Conservation (phyloP, 2,113 vertebrate genomes). For the Halcyon malimbica region DNA sequence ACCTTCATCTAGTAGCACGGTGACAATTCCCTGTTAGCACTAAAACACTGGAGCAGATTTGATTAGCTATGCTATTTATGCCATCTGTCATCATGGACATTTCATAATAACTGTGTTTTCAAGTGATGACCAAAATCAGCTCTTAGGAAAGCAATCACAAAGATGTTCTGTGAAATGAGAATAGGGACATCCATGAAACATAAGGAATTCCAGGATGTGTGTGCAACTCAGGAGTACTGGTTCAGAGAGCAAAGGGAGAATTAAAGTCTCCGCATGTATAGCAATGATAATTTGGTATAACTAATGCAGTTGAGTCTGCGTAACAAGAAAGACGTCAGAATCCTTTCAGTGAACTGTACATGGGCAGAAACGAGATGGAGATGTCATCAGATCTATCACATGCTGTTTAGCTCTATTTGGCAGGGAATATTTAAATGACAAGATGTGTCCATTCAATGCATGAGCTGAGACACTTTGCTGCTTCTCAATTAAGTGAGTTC, state of each 20-base stretch:
- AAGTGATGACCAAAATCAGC: not conserved
- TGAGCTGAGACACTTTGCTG: not conserved
- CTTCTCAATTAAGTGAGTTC: not conserved
- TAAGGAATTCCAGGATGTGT: not conserved
- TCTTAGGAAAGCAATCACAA: slow-evolving; percentile 35
- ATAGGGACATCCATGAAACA: not conserved
- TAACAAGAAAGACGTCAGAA: not conserved
- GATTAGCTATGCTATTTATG: slow-evolving; percentile 36
- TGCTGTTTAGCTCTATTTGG: not conserved
- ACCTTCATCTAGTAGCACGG: not conserved
- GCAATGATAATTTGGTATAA: not conserved
- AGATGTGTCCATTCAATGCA: not conserved
- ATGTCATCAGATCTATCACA: not conserved
- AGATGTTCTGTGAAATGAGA: slow-evolving; percentile 16
- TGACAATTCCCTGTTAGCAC: slow-evolving; percentile 35
- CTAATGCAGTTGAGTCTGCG: not conserved
- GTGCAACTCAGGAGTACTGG: not conserved
- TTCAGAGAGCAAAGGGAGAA: not conserved
- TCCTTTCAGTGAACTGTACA: not conserved
- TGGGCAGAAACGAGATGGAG: not conserved
- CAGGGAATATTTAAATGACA: not conserved
- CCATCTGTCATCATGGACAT: slow-evolving; percentile 56
- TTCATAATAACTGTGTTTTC: slow-evolving; percentile 52
- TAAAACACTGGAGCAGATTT: slow-evolving; percentile 44
- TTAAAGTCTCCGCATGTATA: not conserved